Conservation (phyloP, 2,888 invertebrate genomes). For the Petrophora chlorosata region DNA sequence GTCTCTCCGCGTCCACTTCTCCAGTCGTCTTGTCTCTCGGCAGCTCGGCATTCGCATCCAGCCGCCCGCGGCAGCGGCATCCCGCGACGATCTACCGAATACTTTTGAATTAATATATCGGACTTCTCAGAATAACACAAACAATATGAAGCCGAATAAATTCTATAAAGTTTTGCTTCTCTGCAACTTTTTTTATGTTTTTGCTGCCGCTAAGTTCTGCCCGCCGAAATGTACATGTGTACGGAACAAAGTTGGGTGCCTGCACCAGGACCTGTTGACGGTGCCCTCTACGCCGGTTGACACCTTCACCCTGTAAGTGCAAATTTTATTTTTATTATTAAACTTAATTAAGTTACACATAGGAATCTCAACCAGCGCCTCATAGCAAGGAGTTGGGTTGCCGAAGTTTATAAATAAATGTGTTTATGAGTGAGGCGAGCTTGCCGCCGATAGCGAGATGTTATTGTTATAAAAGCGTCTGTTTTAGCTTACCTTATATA, state of each 20-base stretch:
- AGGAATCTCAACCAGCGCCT: not conserved
- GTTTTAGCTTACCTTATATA: conserved; percentile 36
- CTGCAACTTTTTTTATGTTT: conserved; percentile 43
- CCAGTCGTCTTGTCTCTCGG: conserved; percentile 5
- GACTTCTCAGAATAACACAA: conserved; percentile 3
- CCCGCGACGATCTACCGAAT: conserved; percentile 1
- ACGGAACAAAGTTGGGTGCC: conserved; percentile 59
- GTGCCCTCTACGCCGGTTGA: conserved; percentile 60
- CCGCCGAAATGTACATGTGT: conserved; percentile 65
- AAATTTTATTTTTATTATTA: conserved; percentile 24
- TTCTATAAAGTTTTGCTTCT: conserved; percentile 53
- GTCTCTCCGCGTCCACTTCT: too few species aligned
- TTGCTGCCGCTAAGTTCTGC: conserved; percentile 48
- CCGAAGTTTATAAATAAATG: conserved; percentile 45
- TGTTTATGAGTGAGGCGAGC: conserved; percentile 36
- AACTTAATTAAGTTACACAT: conserved; percentile 19
- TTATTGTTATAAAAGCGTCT: conserved; percentile 53
- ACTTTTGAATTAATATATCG: not conserved
- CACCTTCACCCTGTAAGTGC: conserved; percentile 70
- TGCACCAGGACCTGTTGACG: conserved; percentile 57
- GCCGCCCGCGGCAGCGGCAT: conserved; percentile 15
- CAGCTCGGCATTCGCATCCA: conserved; percentile 22
- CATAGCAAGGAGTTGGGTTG: not conserved
- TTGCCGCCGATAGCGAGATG: conserved; percentile 43
- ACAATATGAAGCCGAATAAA: conserved; percentile 46